Percentiles rank a stretch among this genome's conserved stretches.
Conservation (phyloP, 2,797 vertebrate genomes). For the Synaphobranchus kaupii region DNA sequence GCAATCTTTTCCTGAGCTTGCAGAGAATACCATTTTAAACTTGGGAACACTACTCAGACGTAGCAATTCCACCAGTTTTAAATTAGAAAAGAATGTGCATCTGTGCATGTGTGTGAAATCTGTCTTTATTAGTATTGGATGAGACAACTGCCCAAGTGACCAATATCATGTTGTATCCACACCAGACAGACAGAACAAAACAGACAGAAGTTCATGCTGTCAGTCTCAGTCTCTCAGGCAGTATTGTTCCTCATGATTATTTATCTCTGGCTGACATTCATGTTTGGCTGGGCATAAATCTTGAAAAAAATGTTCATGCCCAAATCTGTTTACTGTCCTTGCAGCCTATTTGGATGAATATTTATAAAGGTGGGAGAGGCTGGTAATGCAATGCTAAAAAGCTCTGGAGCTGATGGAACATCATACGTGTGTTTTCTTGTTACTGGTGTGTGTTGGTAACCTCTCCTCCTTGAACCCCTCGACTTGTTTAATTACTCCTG, state of each 20-base stretch:
- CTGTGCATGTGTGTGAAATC: not conserved
- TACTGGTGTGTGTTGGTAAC: conserved; percentile 43
- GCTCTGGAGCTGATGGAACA: conserved; percentile 60
- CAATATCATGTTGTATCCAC: not conserved
- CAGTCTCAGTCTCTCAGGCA: conserved; percentile 64
- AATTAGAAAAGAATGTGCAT: too few species aligned
- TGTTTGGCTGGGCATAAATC: conserved; percentile 78
- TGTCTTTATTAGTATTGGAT: not conserved
- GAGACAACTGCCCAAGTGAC: not conserved
- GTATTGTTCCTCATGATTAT: conserved; percentile 41
- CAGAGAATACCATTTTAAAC: not conserved
- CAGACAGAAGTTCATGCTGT: conserved; percentile 63
- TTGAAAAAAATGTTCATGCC: conserved; percentile 75
- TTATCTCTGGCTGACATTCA: conserved; percentile 68
- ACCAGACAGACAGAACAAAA: too few species aligned
- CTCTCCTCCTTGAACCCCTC: conserved; percentile 64
- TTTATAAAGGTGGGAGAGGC: conserved; percentile 76
- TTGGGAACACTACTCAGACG: not conserved
- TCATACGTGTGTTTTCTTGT: not conserved
- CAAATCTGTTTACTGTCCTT: conserved; percentile 81
- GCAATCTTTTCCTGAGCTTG: not conserved
- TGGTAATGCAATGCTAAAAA: conserved; percentile 72
- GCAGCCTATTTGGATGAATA: conserved; percentile 84
- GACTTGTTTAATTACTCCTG: conserved; percentile 74
- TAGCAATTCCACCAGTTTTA: not conserved